Base-by-base conservation (phyloP, 2,888 invertebrate species). In the Hydraecia micacea region DNA sequence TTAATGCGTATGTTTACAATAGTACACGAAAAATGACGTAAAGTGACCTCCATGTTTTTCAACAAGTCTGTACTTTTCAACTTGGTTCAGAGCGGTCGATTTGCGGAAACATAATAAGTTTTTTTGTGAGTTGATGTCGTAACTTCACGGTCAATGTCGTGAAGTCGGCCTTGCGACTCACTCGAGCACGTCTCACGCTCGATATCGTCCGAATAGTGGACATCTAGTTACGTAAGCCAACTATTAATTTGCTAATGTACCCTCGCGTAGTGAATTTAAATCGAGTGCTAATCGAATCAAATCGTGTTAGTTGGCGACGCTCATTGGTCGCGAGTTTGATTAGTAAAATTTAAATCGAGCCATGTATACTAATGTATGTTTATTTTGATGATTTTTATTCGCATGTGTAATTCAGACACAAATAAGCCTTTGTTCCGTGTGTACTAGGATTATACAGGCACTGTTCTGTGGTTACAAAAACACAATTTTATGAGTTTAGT, bases 71-170 rank as follows among this genome's bases (percentile, higher is more conserved):
- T 89, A 88, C 90, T 89, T 91, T 91, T 91, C 79, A 91, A 92
- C 86, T 91, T 89, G 86, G 87, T 90, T 88, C 89, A 82, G 83
- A 87, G 89, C 89, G 89, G 90, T 93, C 90, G 93, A 94, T 95
- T 96, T 95, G 96, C 96, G 96, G 96, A 96, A 96, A 96, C 94
- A 92, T 92, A 93, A 93, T 93, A 93, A 91, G 91, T 92, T 92
- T 93, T 95, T 94, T 92, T 90, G 86, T 91, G 90, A 92, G 86
- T 90, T 90, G 91, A 91, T 94, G 93, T 93, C 91, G 94, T 94
- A 93, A 93, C 93, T 93, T 94, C 95, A 96, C 95, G 97, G 96
- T 95, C 96, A 97, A 96, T 96, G 96, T 95, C 97, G 95, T 94
- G 92, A 89, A 90, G 93, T 87, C 93, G 96, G 90, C 97, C 96